These are phyloP conservation scores for Istiophorus platypterus DNA, from an alignment of 2,113 vertebrate species.

Conservation along the genomic window DNA sequence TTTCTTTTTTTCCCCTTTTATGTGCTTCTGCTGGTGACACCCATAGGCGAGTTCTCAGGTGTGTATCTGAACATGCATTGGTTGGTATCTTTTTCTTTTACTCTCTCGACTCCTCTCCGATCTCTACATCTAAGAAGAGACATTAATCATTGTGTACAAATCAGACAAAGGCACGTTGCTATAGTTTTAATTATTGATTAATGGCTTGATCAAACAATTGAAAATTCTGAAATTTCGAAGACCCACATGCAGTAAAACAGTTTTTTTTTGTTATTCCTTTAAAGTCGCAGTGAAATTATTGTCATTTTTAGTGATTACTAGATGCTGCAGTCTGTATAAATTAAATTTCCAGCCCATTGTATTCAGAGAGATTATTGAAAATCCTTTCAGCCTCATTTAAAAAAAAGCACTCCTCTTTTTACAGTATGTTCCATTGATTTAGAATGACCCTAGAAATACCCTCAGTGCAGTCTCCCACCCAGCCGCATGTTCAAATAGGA, in stretches of 20 bases:
- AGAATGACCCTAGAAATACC: not conserved
- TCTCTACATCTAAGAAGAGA: not conserved
- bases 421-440: not conserved
- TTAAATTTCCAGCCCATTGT: not conserved
- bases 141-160: not conserved
- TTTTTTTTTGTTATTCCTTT: constrained; percentile 3
- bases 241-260: not conserved
- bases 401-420: not conserved
- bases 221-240: not conserved
- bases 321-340: not conserved
- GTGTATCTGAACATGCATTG: constrained; percentile 88
- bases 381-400: not conserved
- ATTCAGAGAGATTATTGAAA: not conserved
- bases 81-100: constrained; percentile 79
- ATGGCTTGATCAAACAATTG: not conserved
- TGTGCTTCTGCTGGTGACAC: constrained; percentile 90
- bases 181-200: not conserved
- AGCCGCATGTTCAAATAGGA: not conserved
- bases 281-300: constrained; percentile 44
- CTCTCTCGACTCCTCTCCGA: constrained; percentile 30
- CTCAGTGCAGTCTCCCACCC: not conserved
- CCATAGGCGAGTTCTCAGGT: constrained; percentile 99
- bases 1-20: constrained; percentile 84
- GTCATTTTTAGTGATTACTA: not conserved
- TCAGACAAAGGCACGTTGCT: not conserved